phyloP scores from a whole-genome alignment of 2,888 invertebrate genomes.

The Seladonia tumulorum region DNA sequence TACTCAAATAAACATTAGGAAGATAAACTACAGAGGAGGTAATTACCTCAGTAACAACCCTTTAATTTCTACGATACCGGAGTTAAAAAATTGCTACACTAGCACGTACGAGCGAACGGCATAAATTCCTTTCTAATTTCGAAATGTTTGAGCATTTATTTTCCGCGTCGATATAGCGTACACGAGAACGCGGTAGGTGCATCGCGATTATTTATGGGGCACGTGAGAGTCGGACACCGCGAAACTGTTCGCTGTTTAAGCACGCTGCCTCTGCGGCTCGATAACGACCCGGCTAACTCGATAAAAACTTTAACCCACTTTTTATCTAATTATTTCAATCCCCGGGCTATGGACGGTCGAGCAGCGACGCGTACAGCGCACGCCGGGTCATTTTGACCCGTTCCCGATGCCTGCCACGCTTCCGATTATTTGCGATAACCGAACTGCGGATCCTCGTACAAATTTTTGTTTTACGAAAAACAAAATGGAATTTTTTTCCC shows the following conservation, averaged over 20 bases:
- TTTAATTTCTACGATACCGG: too few species aligned
- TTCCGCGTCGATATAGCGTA: neutral
- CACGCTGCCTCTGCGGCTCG: constrained; percentile 19
- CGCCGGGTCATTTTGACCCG: neutral
- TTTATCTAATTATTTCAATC: constrained; percentile 36
- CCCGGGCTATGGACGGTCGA: neutral
- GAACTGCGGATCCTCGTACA: neutral
- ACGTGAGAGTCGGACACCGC: constrained; percentile 9
- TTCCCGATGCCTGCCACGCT: neutral
- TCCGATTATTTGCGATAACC: neutral
- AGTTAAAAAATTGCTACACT: neutral
- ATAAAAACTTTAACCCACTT: constrained; percentile 35
- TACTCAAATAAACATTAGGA: too few species aligned
- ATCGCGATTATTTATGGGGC: neutral
- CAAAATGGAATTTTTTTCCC: neutral
- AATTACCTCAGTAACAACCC: too few species aligned
- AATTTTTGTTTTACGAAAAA: neutral
- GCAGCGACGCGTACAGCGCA: neutral
- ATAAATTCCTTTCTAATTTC: neutral
- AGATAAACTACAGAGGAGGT: too few species aligned
- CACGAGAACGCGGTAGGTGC: neutral
- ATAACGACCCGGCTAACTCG: constrained; percentile 30
- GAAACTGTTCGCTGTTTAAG: constrained; percentile 19
- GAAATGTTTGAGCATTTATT: neutral
- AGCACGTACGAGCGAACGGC: too few species aligned